Evolutionary conservation across 2,797 vertebrate genomes (phyloP), one percentile per base, ranked within the genome.

Genomic region (Psittacula echo): DNA sequence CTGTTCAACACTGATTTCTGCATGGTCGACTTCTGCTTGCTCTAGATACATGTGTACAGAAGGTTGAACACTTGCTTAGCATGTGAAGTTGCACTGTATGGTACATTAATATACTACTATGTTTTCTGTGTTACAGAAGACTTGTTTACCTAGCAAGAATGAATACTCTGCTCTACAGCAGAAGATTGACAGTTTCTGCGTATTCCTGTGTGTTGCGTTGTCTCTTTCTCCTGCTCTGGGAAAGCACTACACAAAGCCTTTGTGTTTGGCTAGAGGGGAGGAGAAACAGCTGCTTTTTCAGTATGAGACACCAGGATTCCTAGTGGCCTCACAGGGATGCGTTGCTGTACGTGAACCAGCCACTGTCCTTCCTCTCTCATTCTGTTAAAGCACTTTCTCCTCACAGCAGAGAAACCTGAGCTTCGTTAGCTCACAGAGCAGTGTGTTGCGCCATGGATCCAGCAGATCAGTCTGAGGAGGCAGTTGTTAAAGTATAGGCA

Each of bases 221-320:
- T 85, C 61, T 84, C 67, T 89, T 70, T 64, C 74, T 62, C 78
- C 68, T 94, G 51, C 79, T 88, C 87, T 90, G 73, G 65, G 88
- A 76, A 79, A 60, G 70, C 87, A 65, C 45, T 48, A 32, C 89
- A 95, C 91, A 94, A 96, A 94, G 95, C 93, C 90, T 94, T 97
- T 96, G 92, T 95, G 94, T 92, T 67, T 82, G 89, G 64, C 64
- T 79, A 8, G 74, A 94, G 87, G 92, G 94, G 92, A 92, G 95
- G 95, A 94, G 93, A 41, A 91, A 44, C 93, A 95, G 95, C 93
- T 90, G 93, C 85, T 77, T 70, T 72, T 88, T 93, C 80, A 39
- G 34, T n/a, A 2, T 50, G 74, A 93, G 94, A 85, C 78, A 80
- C 77, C 22, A 34, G 89, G 54, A 56, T 93, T 74, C 0, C 0